Base-by-base conservation (phyloP, 2,113 vertebrate species). In the Fregetta grallaria region DNA sequence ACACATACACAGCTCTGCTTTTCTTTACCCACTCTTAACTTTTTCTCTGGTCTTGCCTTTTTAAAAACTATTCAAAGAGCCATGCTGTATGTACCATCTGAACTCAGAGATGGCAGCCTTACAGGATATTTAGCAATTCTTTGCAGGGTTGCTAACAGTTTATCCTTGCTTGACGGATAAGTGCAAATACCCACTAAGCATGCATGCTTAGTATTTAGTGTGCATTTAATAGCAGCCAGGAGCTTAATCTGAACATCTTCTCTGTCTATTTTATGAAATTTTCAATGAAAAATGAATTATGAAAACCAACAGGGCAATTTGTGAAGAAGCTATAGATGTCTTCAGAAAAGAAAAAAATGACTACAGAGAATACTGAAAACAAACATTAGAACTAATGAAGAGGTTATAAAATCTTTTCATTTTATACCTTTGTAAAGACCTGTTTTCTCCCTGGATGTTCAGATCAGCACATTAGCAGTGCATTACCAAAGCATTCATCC, bases 21-120 rank as follows among this genome's bases (percentile, higher is more conserved):
- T 88, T 45, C 71, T 73, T 89, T 55, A 70, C 11, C 11, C 59
- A 29, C 15, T n/a, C 62, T 18, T 34, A 55, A 49, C 8, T 34
- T 62, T 14, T 73, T 15, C 50, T 52, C 50, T 1, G 1, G 15
- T n/a, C 75, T 80, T 65, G n/a, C 36, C 53, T 61, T 73, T 67
- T 25, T 3, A 58, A 70, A 93, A 45, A 7, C 32, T 65, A 44
- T 45, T 45, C 21, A 16, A 17, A 78, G 25, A 67, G 53, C 23
- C 66, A 79, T 2, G 1, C 34, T 76, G n/a, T 27, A 61, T 0
- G 0, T 6, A 65, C 53, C 12, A 7, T 16, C 42, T 29, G 81
- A 86, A 78, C 30, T 38, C 36, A 18, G 81, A 86, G 50, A 40
- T 5, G 23, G 38, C 25, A 90, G 42, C 42, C 58, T 74, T 79